phyloP scores from a whole-genome alignment of 2,888 invertebrate genomes.

The Lithophane socia region DNA sequence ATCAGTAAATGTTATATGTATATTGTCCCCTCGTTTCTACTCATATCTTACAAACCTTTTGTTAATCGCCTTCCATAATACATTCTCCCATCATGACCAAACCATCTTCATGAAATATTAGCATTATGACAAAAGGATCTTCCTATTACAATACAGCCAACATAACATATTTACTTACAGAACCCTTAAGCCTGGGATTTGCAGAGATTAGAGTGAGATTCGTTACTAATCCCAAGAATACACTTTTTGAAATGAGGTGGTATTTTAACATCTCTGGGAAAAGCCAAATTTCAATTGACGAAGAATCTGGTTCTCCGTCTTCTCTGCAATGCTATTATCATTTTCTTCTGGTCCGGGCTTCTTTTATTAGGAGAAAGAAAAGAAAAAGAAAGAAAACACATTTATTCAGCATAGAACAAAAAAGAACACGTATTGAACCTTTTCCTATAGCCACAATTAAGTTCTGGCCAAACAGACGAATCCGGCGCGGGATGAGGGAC shows the following conservation, averaged over 20 bases:
- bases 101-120: background rate
- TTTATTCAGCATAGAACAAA: too few relatives aligned
- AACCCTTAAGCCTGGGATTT: background rate
- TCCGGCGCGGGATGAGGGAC: too few relatives aligned
- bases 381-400: background rate
- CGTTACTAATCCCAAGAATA: background rate
- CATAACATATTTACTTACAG: background rate
- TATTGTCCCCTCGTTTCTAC: background rate
- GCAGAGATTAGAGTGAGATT: constrained; percentile 9
- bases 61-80: background rate
- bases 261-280: background rate
- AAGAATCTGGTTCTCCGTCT: background rate
- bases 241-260: background rate
- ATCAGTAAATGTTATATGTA: too few relatives aligned
- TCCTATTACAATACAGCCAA: background rate
- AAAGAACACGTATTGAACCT: background rate
- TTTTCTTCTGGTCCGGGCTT: background rate
- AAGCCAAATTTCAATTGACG: background rate
- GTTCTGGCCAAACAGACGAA: too few relatives aligned
- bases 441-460: too few relatives aligned
- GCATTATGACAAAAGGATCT: background rate
- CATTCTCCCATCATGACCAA: background rate
- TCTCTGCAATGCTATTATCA: background rate
- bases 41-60: background rate
- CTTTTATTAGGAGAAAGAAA: background rate